These are phyloP conservation scores for Morinoia aosen DNA, from an alignment of 2,888 invertebrate species.

Conservation along the genomic window DNA sequence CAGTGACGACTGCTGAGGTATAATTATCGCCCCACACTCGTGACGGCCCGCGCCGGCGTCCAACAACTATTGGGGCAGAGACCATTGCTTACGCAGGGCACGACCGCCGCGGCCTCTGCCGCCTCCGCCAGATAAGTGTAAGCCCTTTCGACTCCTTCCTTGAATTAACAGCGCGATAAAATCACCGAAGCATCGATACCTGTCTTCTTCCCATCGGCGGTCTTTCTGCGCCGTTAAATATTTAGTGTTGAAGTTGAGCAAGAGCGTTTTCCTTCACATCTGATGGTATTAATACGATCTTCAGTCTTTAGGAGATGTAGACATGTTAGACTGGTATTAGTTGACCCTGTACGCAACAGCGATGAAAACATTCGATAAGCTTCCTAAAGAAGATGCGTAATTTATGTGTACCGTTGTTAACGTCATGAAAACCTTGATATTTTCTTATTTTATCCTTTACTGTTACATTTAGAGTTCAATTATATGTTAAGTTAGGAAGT, in stretches of 20 bases:
- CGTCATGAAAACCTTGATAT: not conserved
- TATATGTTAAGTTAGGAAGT: not conserved
- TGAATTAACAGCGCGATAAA: slow-evolving; percentile 14
- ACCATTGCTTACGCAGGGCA: not conserved
- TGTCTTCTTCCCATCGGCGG: not conserved
- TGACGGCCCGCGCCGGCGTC: not conserved
- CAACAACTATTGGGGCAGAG: not conserved
- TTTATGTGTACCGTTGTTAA: not conserved
- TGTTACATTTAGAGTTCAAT: not conserved
- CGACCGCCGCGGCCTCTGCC: not conserved
- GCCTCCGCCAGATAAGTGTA: not conserved
- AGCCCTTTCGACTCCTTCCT: slow-evolving; percentile 5
- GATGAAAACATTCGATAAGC: not conserved
- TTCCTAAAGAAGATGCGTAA: not conserved
- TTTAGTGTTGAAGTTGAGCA: not conserved
- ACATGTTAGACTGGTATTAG: not conserved
- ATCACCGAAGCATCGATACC: slow-evolving; percentile 18
- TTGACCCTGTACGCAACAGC: not conserved
- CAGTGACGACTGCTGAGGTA: not conserved
- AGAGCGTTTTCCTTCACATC: not conserved
- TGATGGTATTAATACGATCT: not conserved
- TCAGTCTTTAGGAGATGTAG: not conserved
- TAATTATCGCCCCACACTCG: not conserved
- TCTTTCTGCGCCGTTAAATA: not conserved
- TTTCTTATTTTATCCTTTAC: not conserved